phyloP scores from a whole-genome alignment of 2,888 invertebrate genomes.

The Limnephilus lunatus region DNA sequence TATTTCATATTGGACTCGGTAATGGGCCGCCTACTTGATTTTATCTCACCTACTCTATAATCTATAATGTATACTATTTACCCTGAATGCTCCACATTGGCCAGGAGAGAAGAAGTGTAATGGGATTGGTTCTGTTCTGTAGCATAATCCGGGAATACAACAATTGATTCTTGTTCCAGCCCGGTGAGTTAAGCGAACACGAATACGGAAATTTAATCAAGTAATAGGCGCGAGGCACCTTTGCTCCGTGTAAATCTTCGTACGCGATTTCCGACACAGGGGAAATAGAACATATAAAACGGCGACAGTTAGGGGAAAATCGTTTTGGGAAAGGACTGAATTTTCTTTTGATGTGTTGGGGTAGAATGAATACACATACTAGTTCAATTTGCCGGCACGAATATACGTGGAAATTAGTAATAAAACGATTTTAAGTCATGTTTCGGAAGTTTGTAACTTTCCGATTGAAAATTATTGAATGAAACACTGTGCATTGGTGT shows the following conservation, averaged over 20 bases:
- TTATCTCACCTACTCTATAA: background rate
- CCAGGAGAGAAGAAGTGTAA: background rate
- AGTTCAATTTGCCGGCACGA: background rate
- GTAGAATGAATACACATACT: background rate
- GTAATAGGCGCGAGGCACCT: conserved; percentile 32
- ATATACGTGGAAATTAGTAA: background rate
- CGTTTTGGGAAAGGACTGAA: conserved; percentile 8
- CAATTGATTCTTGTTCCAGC: conserved; percentile 27
- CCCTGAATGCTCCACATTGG: background rate
- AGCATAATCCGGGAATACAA: background rate
- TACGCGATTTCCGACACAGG: conserved; percentile 10
- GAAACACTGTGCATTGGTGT: background rate
- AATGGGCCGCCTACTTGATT: background rate
- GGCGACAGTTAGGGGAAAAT: background rate
- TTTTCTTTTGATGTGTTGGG: background rate
- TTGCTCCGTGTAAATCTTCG: background rate
- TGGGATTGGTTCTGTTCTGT: conserved; percentile 31
- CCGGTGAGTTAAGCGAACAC: background rate
- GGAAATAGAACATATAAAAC: conserved; percentile 20
- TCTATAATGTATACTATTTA: no score
- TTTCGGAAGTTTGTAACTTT: background rate
- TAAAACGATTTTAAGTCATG: background rate
- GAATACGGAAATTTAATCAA: conserved; percentile 39
- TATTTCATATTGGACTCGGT: background rate
- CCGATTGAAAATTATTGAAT: background rate